Evolutionary conservation across 92 coral and sea anemone species (phyloP).

Genomic region (Phymanthus crucifer): DNA sequence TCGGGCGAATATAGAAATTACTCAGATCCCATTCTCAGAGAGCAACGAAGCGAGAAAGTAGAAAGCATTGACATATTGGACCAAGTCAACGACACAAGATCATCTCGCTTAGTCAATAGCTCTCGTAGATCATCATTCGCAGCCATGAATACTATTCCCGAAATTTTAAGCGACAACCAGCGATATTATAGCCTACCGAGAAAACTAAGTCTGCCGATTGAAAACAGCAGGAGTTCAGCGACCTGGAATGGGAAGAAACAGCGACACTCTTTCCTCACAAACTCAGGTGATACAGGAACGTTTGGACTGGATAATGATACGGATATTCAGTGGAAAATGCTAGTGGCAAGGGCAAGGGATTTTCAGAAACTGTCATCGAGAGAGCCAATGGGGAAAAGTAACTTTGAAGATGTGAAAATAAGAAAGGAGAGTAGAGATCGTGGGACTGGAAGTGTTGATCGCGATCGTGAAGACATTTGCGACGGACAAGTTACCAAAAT

Average conservation of each 20-base stretch:
- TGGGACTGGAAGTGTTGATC: constrained; percentile 4
- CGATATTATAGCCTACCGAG: constrained; percentile 23
- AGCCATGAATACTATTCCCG: constrained; percentile 11
- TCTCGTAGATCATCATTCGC: constrained; percentile 11
- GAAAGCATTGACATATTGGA: not conserved
- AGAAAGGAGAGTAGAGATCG: not conserved
- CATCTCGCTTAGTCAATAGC: not conserved
- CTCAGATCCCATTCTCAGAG: not conserved
- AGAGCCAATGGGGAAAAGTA: constrained; percentile 5
- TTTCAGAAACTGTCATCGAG: constrained; percentile 14
- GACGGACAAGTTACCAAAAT: not conserved
- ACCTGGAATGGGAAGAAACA: not conserved
- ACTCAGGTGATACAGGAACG: not conserved
- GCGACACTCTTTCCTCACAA: constrained; percentile 1
- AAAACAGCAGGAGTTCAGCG: not conserved
- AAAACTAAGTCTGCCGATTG: constrained; percentile 6
- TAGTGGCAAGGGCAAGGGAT: constrained; percentile 37
- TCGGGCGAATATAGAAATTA: constrained; percentile 19
- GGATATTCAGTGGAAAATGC: constrained; percentile 39
- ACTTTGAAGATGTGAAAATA: not conserved
- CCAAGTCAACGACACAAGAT: constrained; percentile 10
- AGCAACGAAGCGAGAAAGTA: constrained; percentile 20
- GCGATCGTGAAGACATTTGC: not conserved
- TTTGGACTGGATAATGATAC: constrained; percentile 24
- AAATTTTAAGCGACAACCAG: not conserved